A percentile compares a stretch with the other conserved stretches of the same genome.
These are phyloP conservation scores for Polydrusus tereticollis DNA, from an alignment of 2,888 invertebrate species.

Conservation along the genomic window DNA sequence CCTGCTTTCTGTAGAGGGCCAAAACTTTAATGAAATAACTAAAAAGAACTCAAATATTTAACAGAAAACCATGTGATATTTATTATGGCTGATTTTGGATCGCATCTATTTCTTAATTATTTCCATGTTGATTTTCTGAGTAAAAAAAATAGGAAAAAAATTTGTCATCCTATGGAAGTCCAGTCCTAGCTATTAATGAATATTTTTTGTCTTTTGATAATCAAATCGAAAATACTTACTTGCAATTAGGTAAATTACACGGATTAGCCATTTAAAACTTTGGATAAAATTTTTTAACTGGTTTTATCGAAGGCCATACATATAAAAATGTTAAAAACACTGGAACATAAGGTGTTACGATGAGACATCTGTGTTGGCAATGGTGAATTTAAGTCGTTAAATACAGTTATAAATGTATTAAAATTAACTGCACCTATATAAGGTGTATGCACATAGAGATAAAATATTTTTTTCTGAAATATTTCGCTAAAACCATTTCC, in stretches of 20 bases:
- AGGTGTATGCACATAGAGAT: constrained; percentile 19
- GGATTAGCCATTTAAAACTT: neutral
- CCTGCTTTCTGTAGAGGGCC: too few relatives aligned
- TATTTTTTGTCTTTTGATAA: neutral
- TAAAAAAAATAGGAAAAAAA: too few relatives aligned
- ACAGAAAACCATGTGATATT: too few relatives aligned
- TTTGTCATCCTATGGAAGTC: too few relatives aligned
- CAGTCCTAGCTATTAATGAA: neutral
- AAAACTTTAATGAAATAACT: too few relatives aligned
- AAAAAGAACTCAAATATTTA: too few relatives aligned
- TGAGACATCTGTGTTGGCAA: neutral
- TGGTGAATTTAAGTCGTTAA: neutral
- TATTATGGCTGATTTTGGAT: too few relatives aligned
- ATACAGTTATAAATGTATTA: constrained; percentile 14
- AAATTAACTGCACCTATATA: constrained; percentile 33
- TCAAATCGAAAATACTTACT: constrained; percentile 9
- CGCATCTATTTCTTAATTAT: too few relatives aligned
- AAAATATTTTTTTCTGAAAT: neutral
- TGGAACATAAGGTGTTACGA: neutral
- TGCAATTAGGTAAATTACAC: neutral
- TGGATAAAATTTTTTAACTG: constrained; percentile 9
- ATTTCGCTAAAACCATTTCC: constrained; percentile 1
- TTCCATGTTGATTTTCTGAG: too few relatives aligned
- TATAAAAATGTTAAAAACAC: neutral
- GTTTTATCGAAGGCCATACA: constrained; percentile 1